Conservation (phyloP, 2,113 vertebrate genomes). For the Prionailurus viverrinus region DNA sequence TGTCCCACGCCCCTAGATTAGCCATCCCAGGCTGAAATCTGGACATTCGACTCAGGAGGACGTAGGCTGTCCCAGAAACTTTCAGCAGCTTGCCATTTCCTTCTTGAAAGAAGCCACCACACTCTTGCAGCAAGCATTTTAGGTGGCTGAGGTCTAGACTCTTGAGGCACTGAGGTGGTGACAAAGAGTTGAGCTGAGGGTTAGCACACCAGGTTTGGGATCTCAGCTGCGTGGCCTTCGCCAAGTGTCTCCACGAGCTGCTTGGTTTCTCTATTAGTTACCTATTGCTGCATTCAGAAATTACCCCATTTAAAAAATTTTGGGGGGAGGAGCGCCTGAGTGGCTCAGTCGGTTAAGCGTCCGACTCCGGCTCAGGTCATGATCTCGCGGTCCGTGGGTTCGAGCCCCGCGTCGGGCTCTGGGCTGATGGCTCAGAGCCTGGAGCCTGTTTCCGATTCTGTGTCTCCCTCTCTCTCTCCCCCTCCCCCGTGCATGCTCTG, state of each 20-base stretch:
- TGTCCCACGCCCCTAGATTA: neutral
- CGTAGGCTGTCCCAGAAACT: neutral
- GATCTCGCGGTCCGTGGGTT: too few relatives aligned
- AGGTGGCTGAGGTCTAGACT: neutral
- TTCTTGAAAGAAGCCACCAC: neutral
- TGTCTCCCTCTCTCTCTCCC: too few relatives aligned
- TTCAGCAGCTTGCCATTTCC: neutral
- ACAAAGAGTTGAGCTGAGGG: neutral
- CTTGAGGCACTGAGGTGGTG: neutral
- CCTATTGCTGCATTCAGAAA: neutral
- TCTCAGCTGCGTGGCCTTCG: neutral
- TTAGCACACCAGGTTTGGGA: neutral
- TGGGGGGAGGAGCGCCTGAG: too few relatives aligned
- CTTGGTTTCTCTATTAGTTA: neutral
- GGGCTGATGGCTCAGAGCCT: too few relatives aligned
- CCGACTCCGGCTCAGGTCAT: too few relatives aligned
- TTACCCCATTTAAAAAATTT: too few relatives aligned
- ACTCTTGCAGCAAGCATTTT: neutral
- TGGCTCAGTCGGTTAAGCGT: too few relatives aligned
- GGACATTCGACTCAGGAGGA: neutral
- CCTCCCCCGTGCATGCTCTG: too few relatives aligned
- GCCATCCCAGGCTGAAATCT: neutral
- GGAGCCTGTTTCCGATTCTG: too few relatives aligned
- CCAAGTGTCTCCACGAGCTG: neutral
- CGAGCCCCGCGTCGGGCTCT: accelerated